Base-by-base conservation (phyloP, 2,113 vertebrate genomes). In the Prionailurus bengalensis region DNA sequence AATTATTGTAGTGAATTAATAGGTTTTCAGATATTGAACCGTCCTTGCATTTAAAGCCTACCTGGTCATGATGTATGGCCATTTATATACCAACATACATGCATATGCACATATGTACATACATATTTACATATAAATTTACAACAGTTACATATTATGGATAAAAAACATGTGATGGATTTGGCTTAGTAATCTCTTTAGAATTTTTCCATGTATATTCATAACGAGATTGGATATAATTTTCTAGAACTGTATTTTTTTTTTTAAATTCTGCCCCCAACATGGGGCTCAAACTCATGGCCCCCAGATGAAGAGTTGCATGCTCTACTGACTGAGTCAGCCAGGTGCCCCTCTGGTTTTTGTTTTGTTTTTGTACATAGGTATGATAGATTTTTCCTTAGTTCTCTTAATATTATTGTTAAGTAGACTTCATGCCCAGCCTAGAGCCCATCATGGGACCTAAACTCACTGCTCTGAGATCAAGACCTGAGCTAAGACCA, bases 21-120 rank as follows among this genome's bases (percentile, higher is more conserved):
- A 65, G 42, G 78, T 94, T 74, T 94, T 91, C 68, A 88, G n/a
- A 81, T 93, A 85, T 21, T 93, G 86, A 90, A 74, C 19, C 39
- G 2, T 70, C 21, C 29, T 93, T 91, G 25, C 6, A 53, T 89
- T 82, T 97, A 87, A 91, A 82, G 29, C 17, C 17, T n/a, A 70
- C 33, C 19, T 71, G 16, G 53, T 73, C 12, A 85, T 83, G 55
- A 25, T 84, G 68, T 66, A 66, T 71, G 21, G 33, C 53, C 58
- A 74, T 68, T 66, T 91, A 15, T 71, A 78, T 90, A 36, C 14
- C 61, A 82, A 2, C 23, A 82, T 45, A 12, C 14, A 58, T 83
- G 45, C 5, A 66, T 71, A 84, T 80, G 27, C 45, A 61, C 31
- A 68, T 48, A 70, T 31, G 86, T 15, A 48, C 4, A 3, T 81